phyloP scores from a whole-genome alignment of 2,113 vertebrate species.

The Noturus placidus region DNA sequence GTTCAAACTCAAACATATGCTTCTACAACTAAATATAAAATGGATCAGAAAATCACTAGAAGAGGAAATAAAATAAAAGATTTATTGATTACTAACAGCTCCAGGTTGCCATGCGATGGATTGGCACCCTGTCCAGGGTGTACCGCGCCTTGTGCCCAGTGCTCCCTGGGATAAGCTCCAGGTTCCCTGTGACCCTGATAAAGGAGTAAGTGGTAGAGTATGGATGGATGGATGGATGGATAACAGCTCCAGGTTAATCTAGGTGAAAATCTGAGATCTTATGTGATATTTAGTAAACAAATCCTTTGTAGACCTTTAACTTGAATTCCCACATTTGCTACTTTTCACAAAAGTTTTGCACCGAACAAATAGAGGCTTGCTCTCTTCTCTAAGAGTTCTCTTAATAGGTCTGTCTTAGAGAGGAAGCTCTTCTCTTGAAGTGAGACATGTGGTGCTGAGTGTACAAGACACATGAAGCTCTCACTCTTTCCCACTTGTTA shows the following conservation, averaged over 20 bases:
- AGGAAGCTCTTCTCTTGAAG: slow-evolving; percentile 56
- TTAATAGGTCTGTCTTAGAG: slow-evolving; percentile 47
- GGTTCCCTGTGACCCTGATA: too few relatives aligned
- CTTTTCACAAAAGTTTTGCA: background rate
- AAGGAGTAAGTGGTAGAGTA: too few relatives aligned
- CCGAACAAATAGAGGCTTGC: slow-evolving; percentile 36
- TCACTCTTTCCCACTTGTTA: slow-evolving; percentile 28
- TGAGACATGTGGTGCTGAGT: slow-evolving; percentile 56
- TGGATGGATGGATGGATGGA: too few relatives aligned
- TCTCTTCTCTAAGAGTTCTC: slow-evolving; percentile 6
- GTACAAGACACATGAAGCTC: slow-evolving; percentile 55
- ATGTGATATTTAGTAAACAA: background rate
- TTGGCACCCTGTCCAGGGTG: too few relatives aligned
- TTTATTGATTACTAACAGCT: background rate
- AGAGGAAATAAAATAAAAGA: background rate
- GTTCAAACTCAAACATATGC: background rate
- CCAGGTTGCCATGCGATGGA: too few relatives aligned
- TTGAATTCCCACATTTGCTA: slow-evolving; percentile 14
- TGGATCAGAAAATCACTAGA: background rate
- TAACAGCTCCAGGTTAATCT: background rate
- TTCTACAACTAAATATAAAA: background rate
- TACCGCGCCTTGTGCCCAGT: too few relatives aligned
- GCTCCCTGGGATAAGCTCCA: too few relatives aligned
- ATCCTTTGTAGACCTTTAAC: background rate
- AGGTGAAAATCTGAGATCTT: background rate